These are phyloP conservation scores for Melipona bicolor DNA, from an alignment of 2,888 invertebrate species.

Conservation along the genomic window DNA sequence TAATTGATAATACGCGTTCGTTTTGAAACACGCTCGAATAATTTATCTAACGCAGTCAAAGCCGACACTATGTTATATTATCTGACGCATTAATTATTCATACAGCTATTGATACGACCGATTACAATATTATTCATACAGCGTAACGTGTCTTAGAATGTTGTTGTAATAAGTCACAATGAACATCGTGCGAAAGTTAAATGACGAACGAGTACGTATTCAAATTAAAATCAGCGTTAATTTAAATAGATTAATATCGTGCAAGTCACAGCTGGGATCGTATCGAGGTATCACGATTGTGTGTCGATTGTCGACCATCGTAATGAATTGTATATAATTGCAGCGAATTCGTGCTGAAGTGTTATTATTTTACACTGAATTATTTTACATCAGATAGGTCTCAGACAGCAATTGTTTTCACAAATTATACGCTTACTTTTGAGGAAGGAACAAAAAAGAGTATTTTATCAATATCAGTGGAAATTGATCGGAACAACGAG, in stretches of 20 bases:
- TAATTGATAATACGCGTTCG: not conserved
- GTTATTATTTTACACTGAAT: not conserved
- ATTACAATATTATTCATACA: not conserved
- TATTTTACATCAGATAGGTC: not conserved
- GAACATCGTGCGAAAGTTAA: too few relatives aligned
- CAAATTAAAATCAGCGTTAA: not conserved
- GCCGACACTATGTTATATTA: not conserved
- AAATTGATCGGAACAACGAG: not conserved
- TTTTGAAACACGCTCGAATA: not conserved
- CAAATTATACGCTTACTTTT: not conserved
- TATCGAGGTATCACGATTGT: not conserved
- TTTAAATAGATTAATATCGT: not conserved
- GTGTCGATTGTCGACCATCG: accelerated
- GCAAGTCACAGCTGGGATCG: not conserved
- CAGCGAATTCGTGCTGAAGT: too few relatives aligned
- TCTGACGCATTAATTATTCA: not conserved
- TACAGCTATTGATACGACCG: not conserved
- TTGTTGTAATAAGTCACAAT: not conserved
- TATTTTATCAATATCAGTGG: not conserved
- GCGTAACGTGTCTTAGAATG: not conserved
- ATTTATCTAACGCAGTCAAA: not conserved
- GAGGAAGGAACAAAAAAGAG: too few relatives aligned
- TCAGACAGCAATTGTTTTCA: not conserved
- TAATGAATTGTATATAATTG: not conserved
- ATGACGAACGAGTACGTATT: too few relatives aligned